Conservation (phyloP, 2,797 vertebrate genomes). For the Alcedo quadribrachys region DNA sequence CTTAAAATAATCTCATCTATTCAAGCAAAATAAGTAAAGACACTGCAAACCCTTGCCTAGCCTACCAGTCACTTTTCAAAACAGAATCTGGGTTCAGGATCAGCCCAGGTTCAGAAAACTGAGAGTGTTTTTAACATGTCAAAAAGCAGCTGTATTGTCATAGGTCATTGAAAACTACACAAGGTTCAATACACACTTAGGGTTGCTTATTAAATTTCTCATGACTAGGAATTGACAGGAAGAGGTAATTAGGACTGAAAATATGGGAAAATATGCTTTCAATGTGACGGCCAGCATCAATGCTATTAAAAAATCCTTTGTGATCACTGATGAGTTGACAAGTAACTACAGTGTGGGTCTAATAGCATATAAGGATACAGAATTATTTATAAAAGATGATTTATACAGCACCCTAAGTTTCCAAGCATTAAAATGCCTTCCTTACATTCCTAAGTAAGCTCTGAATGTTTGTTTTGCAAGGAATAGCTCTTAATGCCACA, state of each 20-base stretch:
- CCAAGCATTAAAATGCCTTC: not conserved
- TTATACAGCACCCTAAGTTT: not conserved
- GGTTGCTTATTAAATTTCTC: not conserved
- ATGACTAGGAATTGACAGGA: not conserved
- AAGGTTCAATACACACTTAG: not conserved
- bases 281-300: not conserved
- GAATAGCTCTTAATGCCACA: not conserved
- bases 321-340: not conserved
- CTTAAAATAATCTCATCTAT: constrained; percentile 39
- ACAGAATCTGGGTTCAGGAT: not conserved
- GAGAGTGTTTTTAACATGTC: not conserved
- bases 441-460: not conserved
- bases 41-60: not conserved
- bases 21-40: constrained; percentile 16
- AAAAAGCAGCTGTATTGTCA: not conserved
- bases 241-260: not conserved
- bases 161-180: not conserved
- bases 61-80: not conserved
- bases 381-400: not conserved
- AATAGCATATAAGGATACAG: not conserved
- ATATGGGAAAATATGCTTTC: not conserved
- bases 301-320: not conserved
- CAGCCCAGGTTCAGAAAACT: not conserved
- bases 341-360: not conserved
- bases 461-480: not conserved